Evolutionary conservation across 2,888 invertebrate species (phyloP), one percentile per base, ranked within the genome.

Genomic region (Alsophila aescularia): DNA sequence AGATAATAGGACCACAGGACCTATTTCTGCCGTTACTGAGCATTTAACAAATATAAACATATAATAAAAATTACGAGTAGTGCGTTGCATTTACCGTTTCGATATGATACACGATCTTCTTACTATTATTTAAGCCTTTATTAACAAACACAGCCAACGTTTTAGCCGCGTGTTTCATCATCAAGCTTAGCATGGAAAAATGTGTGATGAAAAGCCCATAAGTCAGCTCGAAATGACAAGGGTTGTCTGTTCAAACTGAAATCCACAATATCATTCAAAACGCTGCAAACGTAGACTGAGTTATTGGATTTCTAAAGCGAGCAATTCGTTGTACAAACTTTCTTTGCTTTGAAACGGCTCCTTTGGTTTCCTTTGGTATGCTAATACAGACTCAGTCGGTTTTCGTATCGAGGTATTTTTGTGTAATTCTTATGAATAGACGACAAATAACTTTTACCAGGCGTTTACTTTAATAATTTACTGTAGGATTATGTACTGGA

Each of bases 251-350:
- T 41, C 31, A 2, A 18, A 16, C n/a, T 24, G 21, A 50, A 41
- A 50, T 24, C 40, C 31, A 47, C 48, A 55, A 53, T 53, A 52
- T 49, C 54, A 41, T 39, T 48, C 14, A 32, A 42, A 54, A 62
- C 45, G 32, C 21, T 36, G 40, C 42, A 52, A 54, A 52, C 53
- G 31, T 27, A 29, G 48, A 53, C 43, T 40, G 31, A 42, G 34
- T 58, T 58, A 60, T 60, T 60, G 60, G 63, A 58, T 52, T 42
- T 62, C 56, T 60, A 58, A 44, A 57, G 57, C 40, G 43, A 44
- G 31, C 54, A 37, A 55, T 58, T 60, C 52, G 12, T 44, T 54
- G 53, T 47, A 53, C 47, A 62, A 64, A 66, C 58, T 66, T 65
- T 62, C 52, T 51, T 52, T 37, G 35, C 49, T 50, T 48, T 39